Evolutionary conservation across 1,140 invertebrate species (phyloP), one percentile per base, ranked within the genome.

Genomic region (Phymorhynchus buccinoides): DNA sequence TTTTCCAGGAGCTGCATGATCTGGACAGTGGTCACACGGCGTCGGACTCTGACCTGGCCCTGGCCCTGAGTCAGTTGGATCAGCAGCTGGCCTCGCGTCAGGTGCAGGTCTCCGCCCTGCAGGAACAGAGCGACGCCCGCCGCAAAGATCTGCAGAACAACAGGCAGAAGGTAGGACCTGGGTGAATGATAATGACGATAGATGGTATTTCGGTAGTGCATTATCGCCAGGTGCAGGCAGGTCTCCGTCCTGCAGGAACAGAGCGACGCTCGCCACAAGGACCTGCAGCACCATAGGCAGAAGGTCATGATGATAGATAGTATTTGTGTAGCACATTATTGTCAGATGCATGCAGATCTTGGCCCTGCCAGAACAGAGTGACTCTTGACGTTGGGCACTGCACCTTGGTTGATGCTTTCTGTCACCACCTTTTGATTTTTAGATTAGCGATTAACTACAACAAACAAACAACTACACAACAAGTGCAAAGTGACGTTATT

Each of bases 1-100:
- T 84, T 32, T 84, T 84, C 66, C 78, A 88, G 88, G 86, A 88
- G 84, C 66, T 89, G 39, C 83, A 86, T 44, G 79, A 85, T 35
- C 32, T 90, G 77, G 44, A 62, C 37, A n/a, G 62, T 35, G 39
- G 83, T 62, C 66, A 84, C 48, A n/a, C 42, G 32, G 83, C 79
- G 30, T n/a, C 77, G 35, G 83, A 84, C 16, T 39, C 71, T 42
- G 77, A n/a, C 66, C 44, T 73, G 27, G 66, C 62, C 16, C n/a
- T 44, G n/a, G 62, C 66, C 1, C 66, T 83, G 37, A 42, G 52
- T 27, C 62, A 83, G 44, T 30, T 86, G 30, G 66, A 56, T 18
- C 48, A 82, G 37, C 78, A 84, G 62, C n/a, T 85, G 35, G n/a
- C 14, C 6, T 77, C 73, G 1, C 75, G 35, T 22, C 37, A 85